Evolutionary conservation across 2,888 invertebrate genomes (phyloP).

Genomic region (Smittia aterrima): DNA sequence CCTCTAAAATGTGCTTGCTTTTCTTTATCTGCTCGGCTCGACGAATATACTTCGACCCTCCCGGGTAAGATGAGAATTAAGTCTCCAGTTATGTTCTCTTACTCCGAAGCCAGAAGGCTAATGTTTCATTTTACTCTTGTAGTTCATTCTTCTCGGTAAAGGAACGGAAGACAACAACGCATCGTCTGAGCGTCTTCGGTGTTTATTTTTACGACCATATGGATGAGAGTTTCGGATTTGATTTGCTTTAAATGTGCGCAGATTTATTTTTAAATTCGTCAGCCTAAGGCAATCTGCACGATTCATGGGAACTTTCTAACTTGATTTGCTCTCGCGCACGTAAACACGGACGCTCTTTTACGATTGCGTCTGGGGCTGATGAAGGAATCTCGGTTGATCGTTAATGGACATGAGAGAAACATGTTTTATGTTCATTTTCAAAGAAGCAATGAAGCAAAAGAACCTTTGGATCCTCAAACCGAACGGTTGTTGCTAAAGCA

Average conservation of each 20-base stretch:
- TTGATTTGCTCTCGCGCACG: background rate
- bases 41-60: background rate
- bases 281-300: conserved; percentile 13
- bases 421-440: background rate
- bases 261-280: conserved; percentile 28
- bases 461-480: background rate
- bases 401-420: background rate
- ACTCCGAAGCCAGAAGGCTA: background rate
- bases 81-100: background rate
- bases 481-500: background rate
- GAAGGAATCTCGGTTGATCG: background rate
- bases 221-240: background rate
- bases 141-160: background rate
- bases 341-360: background rate
- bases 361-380: background rate
- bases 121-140: background rate
- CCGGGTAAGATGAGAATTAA: background rate
- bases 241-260: conserved; percentile 12
- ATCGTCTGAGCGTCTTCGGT: background rate
- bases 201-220: background rate
- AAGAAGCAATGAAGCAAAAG: too few relatives aligned
- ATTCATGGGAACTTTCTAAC: conserved; percentile 24
- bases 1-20: background rate
- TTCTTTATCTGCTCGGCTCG: background rate
- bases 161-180: background rate